Conservation (phyloP, 2,888 invertebrate species). For the Zelleria hepariella region DNA sequence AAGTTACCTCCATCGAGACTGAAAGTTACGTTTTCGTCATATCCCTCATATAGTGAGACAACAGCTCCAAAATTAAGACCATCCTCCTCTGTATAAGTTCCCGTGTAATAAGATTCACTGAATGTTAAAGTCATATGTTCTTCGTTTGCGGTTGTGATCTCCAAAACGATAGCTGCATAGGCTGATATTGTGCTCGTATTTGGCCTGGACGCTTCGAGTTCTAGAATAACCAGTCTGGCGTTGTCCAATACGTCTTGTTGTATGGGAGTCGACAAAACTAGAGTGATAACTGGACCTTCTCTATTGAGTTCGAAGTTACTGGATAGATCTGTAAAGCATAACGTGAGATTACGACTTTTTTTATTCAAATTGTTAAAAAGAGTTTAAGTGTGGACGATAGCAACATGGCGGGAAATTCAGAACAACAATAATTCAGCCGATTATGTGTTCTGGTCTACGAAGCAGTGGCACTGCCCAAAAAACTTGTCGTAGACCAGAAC, state of each 20-base stretch:
- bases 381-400: too few species aligned
- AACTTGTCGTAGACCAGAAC: too few species aligned
- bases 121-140: slow-evolving; percentile 14
- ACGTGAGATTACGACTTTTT: too few species aligned
- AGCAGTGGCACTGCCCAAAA: too few species aligned
- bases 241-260: too few species aligned
- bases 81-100: slow-evolving; percentile 15
- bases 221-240: slow-evolving; percentile 20
- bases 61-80: slow-evolving; percentile 16
- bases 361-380: too few species aligned
- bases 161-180: slow-evolving; percentile 19
- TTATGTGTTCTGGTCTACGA: too few species aligned
- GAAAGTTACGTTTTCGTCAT: slow-evolving; percentile 21
- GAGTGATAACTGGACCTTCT: slow-evolving; percentile 13
- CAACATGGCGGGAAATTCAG: too few species aligned
- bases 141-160: slow-evolving; percentile 18
- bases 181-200: slow-evolving; percentile 18
- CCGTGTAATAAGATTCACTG: slow-evolving; percentile 22
- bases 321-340: slow-evolving; percentile 17
- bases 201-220: slow-evolving; percentile 23
- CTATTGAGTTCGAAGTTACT: slow-evolving; percentile 14
- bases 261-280: slow-evolving; percentile 11
- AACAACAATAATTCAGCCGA: too few species aligned
- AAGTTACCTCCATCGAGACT: slow-evolving; percentile 24
- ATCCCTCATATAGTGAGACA: slow-evolving; percentile 19